Conservation (phyloP, 1,140 invertebrate genomes). For the Stegodyphus dumicola region DNA sequence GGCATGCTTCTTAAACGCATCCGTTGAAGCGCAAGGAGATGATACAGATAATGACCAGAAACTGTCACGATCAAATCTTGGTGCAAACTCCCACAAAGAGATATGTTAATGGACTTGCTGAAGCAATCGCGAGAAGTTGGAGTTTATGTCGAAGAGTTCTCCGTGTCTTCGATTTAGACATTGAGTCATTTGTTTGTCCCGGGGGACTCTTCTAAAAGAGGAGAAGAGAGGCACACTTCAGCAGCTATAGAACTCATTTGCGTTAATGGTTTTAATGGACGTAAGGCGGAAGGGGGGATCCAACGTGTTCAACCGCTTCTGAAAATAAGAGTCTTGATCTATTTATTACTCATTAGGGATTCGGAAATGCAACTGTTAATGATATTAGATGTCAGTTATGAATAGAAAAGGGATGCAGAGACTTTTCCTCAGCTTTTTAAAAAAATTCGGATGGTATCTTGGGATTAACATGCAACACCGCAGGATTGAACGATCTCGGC, state of each 20-base stretch:
- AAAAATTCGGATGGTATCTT: too few relatives aligned
- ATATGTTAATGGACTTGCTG: slow-evolving; percentile 46
- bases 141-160: slow-evolving; percentile 24
- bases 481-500: too few relatives aligned
- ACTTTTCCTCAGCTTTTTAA: too few relatives aligned
- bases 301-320: too few relatives aligned
- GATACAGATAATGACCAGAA: slow-evolving; percentile 45
- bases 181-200: slow-evolving; percentile 22
- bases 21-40: neutral
- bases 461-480: too few relatives aligned
- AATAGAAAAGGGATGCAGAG: too few relatives aligned
- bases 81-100: slow-evolving; percentile 41
- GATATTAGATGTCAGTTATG: too few relatives aligned
- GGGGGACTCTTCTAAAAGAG: neutral
- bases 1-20: too few relatives aligned
- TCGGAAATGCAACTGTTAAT: too few relatives aligned
- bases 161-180: slow-evolving; percentile 10
- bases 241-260: neutral
- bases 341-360: too few relatives aligned
- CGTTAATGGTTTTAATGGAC: neutral
- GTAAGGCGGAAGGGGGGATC: neutral
- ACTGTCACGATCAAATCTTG: slow-evolving; percentile 36
- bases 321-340: too few relatives aligned
- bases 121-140: slow-evolving; percentile 6
- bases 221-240: neutral